Conservation (phyloP, 2,113 vertebrate species). For the Lophius piscatorius region DNA sequence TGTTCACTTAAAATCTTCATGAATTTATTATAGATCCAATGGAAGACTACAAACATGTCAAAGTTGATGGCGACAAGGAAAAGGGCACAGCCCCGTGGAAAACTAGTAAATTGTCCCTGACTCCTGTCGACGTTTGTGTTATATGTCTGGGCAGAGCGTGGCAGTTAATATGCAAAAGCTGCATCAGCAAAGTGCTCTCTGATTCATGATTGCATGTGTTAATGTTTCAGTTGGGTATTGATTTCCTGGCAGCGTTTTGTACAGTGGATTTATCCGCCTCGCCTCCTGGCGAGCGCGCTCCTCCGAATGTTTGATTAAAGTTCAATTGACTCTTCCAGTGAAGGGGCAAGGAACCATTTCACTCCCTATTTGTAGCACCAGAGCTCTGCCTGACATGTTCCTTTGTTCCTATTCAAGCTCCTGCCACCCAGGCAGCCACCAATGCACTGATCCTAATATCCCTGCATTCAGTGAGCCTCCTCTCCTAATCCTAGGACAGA, state of each 20-base stretch:
- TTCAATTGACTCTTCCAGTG: slow-evolving; percentile 87
- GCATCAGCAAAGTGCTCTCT: slow-evolving; percentile 86
- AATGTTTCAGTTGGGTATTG: slow-evolving; percentile 95
- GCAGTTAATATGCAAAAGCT: slow-evolving; percentile 86
- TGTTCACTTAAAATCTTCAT: slow-evolving; percentile 49
- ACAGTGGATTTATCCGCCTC: slow-evolving; percentile 83
- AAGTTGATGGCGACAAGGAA: slow-evolving; percentile 36
- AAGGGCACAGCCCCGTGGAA: slow-evolving; percentile 38
- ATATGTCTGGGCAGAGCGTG: slow-evolving; percentile 77
- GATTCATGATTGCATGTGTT: slow-evolving; percentile 90
- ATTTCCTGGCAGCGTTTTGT: slow-evolving; percentile 90
- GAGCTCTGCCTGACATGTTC: slow-evolving; percentile 81
- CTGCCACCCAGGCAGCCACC: slow-evolving; percentile 89
- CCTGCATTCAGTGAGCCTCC: slow-evolving; percentile 77
- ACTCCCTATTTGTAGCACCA: slow-evolving; percentile 84
- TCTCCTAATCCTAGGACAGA: slow-evolving; percentile 83
- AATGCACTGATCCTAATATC: slow-evolving; percentile 82
- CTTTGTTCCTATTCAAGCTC: slow-evolving; percentile 88
- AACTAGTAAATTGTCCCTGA: slow-evolving; percentile 61
- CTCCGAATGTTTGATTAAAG: slow-evolving; percentile 95
- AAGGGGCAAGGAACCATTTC: slow-evolving; percentile 82
- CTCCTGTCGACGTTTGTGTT: slow-evolving; percentile 70
- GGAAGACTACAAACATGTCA: slow-evolving; percentile 35
- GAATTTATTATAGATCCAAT: slow-evolving; percentile 34
- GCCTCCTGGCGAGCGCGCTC: slow-evolving; percentile 75